Evolutionary conservation across 2,113 vertebrate genomes (phyloP).

Genomic region (Megaceryle torquata): DNA sequence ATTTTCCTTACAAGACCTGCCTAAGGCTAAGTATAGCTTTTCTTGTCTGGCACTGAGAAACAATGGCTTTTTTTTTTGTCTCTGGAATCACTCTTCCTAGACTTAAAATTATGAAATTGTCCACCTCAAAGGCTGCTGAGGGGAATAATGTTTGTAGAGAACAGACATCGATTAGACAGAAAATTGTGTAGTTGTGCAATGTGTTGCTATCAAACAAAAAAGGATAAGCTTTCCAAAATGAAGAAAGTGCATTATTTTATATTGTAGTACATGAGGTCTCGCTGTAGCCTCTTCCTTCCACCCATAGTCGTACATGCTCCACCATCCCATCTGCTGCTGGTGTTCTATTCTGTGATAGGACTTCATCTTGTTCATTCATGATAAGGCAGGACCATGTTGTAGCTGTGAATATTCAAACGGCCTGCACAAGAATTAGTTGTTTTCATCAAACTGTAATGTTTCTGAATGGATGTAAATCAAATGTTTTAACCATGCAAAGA

Average conservation of each 20-base stretch:
- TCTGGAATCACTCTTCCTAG: background rate
- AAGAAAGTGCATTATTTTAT: background rate
- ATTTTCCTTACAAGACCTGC: background rate
- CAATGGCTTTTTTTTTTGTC: background rate
- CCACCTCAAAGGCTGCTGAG: background rate
- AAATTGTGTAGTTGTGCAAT: background rate
- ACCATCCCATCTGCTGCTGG: background rate
- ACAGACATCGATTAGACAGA: background rate
- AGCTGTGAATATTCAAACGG: background rate
- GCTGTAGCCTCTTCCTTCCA: background rate
- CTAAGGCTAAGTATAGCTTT: background rate
- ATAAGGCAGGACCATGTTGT: background rate
- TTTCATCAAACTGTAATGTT: background rate
- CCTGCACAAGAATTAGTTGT: background rate
- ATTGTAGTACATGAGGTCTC: background rate
- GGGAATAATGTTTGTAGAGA: background rate
- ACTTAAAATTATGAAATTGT: background rate
- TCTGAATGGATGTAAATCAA: background rate
- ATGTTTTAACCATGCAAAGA: background rate
- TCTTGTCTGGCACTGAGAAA: background rate
- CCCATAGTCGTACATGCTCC: accelerated
- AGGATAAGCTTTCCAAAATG: background rate
- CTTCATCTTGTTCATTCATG: background rate
- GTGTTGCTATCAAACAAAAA: background rate
- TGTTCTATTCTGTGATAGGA: background rate